A percentile compares a stretch with the other conserved stretches of the same genome.
Evolutionary conservation across 2,888 invertebrate genomes (phyloP).

Genomic region (Cephus pulcher): DNA sequence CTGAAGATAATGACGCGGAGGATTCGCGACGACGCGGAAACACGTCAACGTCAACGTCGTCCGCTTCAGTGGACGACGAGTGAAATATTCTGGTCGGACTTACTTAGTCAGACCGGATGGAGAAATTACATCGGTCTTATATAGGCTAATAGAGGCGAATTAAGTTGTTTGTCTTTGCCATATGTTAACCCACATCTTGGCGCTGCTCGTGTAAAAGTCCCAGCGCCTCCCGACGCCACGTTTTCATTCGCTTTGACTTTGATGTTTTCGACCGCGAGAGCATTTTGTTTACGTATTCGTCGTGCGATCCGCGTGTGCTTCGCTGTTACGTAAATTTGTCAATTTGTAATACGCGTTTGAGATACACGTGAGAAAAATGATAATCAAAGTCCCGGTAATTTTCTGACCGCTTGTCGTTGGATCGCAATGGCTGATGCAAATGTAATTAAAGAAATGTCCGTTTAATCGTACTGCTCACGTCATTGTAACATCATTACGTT

Average conservation of each 20-base stretch:
- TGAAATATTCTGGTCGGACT: slow-evolving; percentile 18
- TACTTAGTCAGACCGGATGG: slow-evolving; percentile 51
- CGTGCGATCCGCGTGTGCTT: not conserved
- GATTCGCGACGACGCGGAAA: not conserved
- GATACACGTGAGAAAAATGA: not conserved
- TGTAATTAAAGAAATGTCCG: not conserved
- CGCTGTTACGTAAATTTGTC: not conserved
- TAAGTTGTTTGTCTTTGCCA: slow-evolving; percentile 49
- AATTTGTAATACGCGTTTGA: not conserved
- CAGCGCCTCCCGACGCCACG: not conserved
- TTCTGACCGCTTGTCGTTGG: not conserved
- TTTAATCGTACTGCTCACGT: not conserved
- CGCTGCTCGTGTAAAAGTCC: not conserved
- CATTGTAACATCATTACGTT: no score
- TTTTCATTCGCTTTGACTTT: not conserved
- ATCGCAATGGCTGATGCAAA: not conserved
- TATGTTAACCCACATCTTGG: not conserved
- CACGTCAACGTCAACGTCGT: not conserved
- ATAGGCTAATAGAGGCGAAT: slow-evolving; percentile 51
- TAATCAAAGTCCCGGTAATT: not conserved
- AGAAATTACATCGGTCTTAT: slow-evolving; percentile 51
- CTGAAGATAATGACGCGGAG: not conserved
- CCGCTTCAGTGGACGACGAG: not conserved
- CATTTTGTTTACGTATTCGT: not conserved
- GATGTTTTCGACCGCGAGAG: not conserved